phyloP scores from a whole-genome alignment of 2,888 invertebrate species.

The Eupithecia insigniata region DNA sequence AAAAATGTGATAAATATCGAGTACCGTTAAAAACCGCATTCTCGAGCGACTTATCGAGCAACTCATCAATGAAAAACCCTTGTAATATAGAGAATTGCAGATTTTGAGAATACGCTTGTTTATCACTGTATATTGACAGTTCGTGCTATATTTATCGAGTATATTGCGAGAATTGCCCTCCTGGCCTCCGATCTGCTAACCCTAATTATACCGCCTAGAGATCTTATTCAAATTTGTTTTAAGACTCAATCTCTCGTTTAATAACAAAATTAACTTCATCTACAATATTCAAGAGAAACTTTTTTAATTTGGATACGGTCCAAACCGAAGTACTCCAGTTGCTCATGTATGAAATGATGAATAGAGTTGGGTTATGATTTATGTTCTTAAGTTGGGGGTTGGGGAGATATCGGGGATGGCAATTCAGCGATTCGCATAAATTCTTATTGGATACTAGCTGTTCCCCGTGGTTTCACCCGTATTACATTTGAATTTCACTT shows the following conservation, averaged over 20 bases:
- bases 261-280: neutral
- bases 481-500: too few relatives aligned
- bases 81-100: too few relatives aligned
- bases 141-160: too few relatives aligned
- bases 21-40: too few relatives aligned
- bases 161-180: too few relatives aligned
- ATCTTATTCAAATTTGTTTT: neutral
- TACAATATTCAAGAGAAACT: slow-evolving; percentile 1
- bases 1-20: too few relatives aligned
- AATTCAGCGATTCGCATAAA: slow-evolving; percentile 4
- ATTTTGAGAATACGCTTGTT: too few relatives aligned
- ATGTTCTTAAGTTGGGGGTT: slow-evolving; percentile 2
- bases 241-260: neutral
- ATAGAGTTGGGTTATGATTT: slow-evolving; percentile 1
- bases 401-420: neutral
- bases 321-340: neutral
- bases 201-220: neutral
- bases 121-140: too few relatives aligned
- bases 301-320: slow-evolving; percentile 3
- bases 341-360: neutral
- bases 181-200: neutral
- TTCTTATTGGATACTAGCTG: neutral
- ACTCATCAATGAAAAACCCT: too few relatives aligned
- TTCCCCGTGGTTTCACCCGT: too few relatives aligned
- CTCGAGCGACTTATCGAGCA: too few relatives aligned